Evolutionary conservation across 2,113 vertebrate species (phyloP), one percentile per base, ranked within the genome.

Genomic region (Sphaerodactylus townsendi): DNA sequence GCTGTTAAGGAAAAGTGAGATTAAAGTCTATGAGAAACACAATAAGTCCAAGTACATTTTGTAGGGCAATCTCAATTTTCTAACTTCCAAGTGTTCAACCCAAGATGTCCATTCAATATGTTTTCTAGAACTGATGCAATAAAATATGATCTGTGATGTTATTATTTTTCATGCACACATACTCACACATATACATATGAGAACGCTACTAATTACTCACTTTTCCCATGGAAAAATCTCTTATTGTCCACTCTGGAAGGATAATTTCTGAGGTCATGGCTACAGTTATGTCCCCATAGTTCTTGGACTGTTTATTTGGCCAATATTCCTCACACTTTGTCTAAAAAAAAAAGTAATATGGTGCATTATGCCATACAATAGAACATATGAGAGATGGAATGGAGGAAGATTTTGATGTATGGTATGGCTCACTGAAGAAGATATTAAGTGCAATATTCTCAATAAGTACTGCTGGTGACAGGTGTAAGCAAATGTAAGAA

Each of bases 271-370:
- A 97, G 0, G 95, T 95, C 87, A 95, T 92, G 35, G 95, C 96
- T 83, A 99, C 97, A n/a, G 92, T 94, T 83, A 98, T 93, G 82
- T 97, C 96, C 64, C 95, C 96, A 25, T 95, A 98, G 86, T 90
- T 93, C 89, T 95, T 97, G 19, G 93, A 82, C n/a, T 96, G 89
- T 66, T 97, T 92, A 46, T 95, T 90, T 56, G 96, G 95, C 99
- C 99, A 99, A 93, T 99, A 99, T 77, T 98, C 96, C 87, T 99
- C 99, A 95, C 98, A 99, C 95, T 99, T 99, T 28, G 98, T 97
- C 99, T 99, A 86, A 48, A 89, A 93, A 68, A 41, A 64, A 87
- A 90, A 86, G 37, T 87, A 75, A 82, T 2, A 78, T 82, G 13
- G 2, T 87, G 53, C 71, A 30, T 37, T 11, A 62, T 0, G 2